Evolutionary conservation across 2,113 vertebrate genomes (phyloP).

Genomic region (Amphiprion percula): DNA sequence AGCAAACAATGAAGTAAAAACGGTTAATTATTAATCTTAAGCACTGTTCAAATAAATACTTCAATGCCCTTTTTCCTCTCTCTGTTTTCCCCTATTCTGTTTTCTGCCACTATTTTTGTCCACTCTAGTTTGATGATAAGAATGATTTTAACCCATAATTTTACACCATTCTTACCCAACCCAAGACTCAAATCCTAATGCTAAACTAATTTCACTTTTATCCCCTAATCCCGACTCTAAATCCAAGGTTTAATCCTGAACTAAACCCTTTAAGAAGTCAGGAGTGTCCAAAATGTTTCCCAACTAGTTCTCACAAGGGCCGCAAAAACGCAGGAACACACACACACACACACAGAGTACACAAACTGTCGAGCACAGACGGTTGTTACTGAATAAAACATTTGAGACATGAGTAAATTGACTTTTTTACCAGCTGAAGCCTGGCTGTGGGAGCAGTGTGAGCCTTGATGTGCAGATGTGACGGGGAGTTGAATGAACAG

Average conservation of each 20-base stretch:
- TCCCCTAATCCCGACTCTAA: background rate
- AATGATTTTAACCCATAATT: background rate
- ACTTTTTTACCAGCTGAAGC: conserved; percentile 51
- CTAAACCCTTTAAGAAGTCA: conserved; percentile 6
- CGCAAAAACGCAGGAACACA: background rate
- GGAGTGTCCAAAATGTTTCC: conserved; percentile 18
- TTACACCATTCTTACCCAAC: background rate
- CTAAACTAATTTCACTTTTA: conserved; percentile 1
- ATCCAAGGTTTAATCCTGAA: conserved; percentile 9
- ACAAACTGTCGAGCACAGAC: conserved; percentile 41
- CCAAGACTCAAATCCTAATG: background rate
- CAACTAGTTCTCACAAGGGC: conserved; percentile 18
- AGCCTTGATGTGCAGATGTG: conserved; percentile 76
- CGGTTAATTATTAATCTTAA: too few species aligned
- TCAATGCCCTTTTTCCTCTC: too few species aligned
- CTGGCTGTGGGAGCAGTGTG: conserved; percentile 21
- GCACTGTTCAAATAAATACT: too few species aligned
- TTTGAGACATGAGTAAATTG: conserved; percentile 51
- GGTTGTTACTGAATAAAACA: conserved; percentile 70
- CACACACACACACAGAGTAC: background rate
- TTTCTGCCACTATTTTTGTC: background rate
- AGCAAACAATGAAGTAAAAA: background rate
- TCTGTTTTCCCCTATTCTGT: background rate
- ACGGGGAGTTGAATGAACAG: conserved; percentile 48
- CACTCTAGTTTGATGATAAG: background rate